Percentiles rank a stretch among this genome's conserved stretches.
Evolutionary conservation across 1,140 invertebrate species (phyloP).

Genomic region (Hyles euphorbiae): DNA sequence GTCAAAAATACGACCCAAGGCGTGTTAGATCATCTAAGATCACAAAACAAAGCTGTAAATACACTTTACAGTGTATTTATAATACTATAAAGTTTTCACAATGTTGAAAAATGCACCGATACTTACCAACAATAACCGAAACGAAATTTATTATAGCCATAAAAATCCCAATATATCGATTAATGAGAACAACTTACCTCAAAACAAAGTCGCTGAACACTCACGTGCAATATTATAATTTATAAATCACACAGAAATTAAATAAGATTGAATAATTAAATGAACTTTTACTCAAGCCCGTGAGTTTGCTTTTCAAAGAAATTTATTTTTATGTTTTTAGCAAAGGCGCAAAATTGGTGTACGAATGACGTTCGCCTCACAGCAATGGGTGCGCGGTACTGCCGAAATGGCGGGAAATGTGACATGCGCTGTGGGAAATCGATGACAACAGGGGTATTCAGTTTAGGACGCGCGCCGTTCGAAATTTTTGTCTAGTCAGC

Average conservation of each 20-base stretch:
- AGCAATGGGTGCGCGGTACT: conserved; percentile 40
- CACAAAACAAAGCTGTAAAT: too few relatives aligned
- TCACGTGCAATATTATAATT: too few relatives aligned
- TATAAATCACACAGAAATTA: too few relatives aligned
- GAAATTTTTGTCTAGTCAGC: conserved; percentile 30
- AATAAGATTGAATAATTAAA: not conserved
- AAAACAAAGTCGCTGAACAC: conserved; percentile 1
- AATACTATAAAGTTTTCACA: too few relatives aligned
- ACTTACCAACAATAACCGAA: too few relatives aligned
- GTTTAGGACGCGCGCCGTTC: conserved; percentile 24
- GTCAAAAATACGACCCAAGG: too few relatives aligned
- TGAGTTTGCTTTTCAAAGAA: not conserved
- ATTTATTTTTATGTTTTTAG: conserved; percentile 24
- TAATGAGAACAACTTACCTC: conserved; percentile 6
- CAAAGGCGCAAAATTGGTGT: not conserved
- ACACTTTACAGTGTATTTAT: too few relatives aligned
- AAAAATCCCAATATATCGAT: conserved; percentile 3
- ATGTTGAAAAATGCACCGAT: too few relatives aligned
- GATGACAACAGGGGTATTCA: conserved; percentile 29
- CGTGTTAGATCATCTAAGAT: too few relatives aligned
- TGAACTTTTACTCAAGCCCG: not conserved
- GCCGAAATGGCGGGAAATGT: conserved; percentile 55
- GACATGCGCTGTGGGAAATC: conserved; percentile 69
- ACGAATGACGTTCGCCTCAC: conserved; percentile 15
- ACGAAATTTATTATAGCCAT: not conserved